phyloP scores from a whole-genome alignment of 1,140 invertebrate genomes.

The Spodoptera litura region DNA sequence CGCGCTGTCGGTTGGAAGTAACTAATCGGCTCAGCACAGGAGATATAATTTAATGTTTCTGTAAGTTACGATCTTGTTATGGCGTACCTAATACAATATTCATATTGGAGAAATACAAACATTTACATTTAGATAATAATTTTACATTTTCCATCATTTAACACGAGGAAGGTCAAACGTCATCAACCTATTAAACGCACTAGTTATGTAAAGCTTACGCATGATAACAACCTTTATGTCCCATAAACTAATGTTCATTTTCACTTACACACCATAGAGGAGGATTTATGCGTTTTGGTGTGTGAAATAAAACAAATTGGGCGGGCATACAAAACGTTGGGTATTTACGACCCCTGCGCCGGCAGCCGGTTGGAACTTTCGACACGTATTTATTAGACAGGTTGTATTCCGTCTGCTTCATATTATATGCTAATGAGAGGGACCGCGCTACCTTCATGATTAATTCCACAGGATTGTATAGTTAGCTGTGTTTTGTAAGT shows the following conservation, averaged over 20 bases:
- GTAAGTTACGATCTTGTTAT: background rate
- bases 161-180: constrained; percentile 16
- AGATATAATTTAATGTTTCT: no score
- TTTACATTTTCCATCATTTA: constrained; percentile 22
- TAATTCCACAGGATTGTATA: background rate
- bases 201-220: background rate
- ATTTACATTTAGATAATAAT: background rate
- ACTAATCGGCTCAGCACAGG: no score
- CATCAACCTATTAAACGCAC: background rate
- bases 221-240: background rate
- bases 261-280: background rate
- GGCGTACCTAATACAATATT: background rate
- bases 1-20: no score
- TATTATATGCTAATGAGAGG: constrained; percentile 28
- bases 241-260: background rate
- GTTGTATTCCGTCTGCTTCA: constrained; percentile 16
- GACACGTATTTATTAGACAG: constrained; percentile 33
- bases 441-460: constrained; percentile 7
- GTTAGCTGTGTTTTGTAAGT: background rate
- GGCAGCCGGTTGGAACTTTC: constrained; percentile 8
- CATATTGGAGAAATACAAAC: background rate
- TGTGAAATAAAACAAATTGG: constrained; percentile 37
- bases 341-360: constrained; percentile 25
- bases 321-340: background rate
- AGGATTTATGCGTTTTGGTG: constrained; percentile 21